phyloP scores from a whole-genome alignment of 2,888 invertebrate species.

The Sialis fuliginosa region DNA sequence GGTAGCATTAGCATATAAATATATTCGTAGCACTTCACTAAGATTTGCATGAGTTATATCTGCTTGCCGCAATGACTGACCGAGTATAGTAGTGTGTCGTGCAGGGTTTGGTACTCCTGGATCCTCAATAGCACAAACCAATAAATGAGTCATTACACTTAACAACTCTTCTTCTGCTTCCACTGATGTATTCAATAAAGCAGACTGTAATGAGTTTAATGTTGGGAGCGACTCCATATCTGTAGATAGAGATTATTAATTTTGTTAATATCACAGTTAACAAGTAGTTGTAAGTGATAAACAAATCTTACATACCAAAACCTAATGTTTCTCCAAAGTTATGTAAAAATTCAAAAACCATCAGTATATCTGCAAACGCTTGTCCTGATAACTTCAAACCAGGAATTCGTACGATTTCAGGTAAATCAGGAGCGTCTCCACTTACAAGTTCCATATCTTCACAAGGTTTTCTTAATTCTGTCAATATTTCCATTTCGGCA shows the following conservation, averaged over 20 bases:
- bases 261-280: not conserved
- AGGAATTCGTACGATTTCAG: constrained; percentile 56
- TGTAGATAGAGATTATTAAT: constrained; percentile 17
- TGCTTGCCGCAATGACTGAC: constrained; percentile 75
- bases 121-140: constrained; percentile 87
- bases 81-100: constrained; percentile 73
- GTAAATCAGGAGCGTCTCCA: constrained; percentile 52
- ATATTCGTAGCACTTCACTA: constrained; percentile 81
- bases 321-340: constrained; percentile 92
- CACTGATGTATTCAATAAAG: constrained; percentile 60
- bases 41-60: constrained; percentile 84
- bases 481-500: constrained; percentile 45
- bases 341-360: constrained; percentile 93
- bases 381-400: constrained; percentile 60
- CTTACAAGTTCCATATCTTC: constrained; percentile 66
- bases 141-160: constrained; percentile 72
- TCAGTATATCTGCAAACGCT: constrained; percentile 80
- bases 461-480: constrained; percentile 65
- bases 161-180: constrained; percentile 73
- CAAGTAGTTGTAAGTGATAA: not conserved
- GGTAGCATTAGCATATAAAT: constrained; percentile 76
- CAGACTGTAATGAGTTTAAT: constrained; percentile 71
- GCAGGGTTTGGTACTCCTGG: constrained; percentile 82
- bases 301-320: constrained; percentile 46
- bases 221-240: constrained; percentile 79